Evolutionary conservation across 1,140 invertebrate genomes (phyloP).

Genomic region (Mercenaria mercenaria): DNA sequence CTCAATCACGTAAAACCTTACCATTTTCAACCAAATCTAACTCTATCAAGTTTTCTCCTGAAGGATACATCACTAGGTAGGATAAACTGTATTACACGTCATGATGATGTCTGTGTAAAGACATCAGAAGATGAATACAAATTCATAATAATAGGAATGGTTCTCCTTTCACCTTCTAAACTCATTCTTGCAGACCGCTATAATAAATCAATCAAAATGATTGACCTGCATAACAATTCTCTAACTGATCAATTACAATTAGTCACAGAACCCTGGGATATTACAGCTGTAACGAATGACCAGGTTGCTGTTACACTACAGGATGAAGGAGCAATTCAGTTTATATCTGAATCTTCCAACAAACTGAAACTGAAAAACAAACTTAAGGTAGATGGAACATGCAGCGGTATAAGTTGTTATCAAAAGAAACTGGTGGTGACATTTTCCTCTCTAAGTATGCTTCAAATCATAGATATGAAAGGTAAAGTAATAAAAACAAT

Average conservation of each 20-base stretch:
- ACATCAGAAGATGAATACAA: neutral
- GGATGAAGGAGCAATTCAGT: neutral
- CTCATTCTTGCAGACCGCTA: neutral
- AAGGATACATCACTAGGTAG: too few species aligned
- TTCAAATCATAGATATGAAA: constrained; percentile 4
- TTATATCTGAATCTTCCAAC: neutral
- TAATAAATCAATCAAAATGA: neutral
- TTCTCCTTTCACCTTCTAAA: neutral
- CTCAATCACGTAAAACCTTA: too few species aligned
- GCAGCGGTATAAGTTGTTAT: neutral
- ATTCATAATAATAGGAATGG: neutral
- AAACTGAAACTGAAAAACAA: neutral
- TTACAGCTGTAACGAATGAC: neutral
- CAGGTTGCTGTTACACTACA: neutral
- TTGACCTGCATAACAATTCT: neutral
- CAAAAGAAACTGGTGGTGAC: neutral
- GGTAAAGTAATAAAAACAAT: neutral
- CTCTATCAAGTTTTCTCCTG: too few species aligned
- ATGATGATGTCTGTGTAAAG: neutral
- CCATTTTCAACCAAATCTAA: too few species aligned
- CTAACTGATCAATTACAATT: neutral
- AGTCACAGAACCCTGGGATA: neutral
- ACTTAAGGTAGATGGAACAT: neutral
- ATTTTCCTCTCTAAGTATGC: neutral
- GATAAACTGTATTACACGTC: too few species aligned